A percentile compares a stretch with the other conserved stretches of the same genome.
Conservation (phyloP, 2,797 vertebrate genomes). For the Psittacula echo region DNA sequence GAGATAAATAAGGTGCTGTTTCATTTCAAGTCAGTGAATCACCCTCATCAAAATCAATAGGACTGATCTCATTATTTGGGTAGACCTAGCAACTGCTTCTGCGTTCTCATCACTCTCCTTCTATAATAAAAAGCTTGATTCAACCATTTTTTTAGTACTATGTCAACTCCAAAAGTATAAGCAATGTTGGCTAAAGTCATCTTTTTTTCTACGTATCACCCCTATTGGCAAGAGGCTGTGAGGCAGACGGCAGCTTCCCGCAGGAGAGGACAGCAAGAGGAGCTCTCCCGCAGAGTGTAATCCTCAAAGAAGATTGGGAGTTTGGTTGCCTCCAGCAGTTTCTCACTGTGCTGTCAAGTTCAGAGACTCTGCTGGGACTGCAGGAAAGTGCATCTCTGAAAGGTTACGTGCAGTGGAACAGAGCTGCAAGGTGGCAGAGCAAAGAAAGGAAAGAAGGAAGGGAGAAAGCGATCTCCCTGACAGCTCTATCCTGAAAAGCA, state of each 20-base stretch:
- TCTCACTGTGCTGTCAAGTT: fast-evolving
- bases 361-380: background rate
- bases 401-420: background rate
- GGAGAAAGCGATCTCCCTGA: background rate
- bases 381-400: background rate
- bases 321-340: background rate
- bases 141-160: background rate
- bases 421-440: background rate
- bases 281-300: background rate
- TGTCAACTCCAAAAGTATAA: background rate
- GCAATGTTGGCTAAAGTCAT: background rate
- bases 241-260: background rate
- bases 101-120: background rate
- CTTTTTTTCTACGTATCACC: background rate
- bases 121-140: background rate
- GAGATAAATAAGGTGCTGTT: background rate
- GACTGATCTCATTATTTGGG: conserved; percentile 9
- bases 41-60: conserved; percentile 9
- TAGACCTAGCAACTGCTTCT: background rate
- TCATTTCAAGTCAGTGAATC: background rate
- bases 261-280: background rate
- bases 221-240: background rate
- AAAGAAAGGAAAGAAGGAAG: background rate
- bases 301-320: background rate
- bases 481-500: background rate